A percentile compares a stretch with the other conserved stretches of the same genome.
phyloP scores from a whole-genome alignment of 2,797 vertebrate species.

The Sphenodon punctatus region DNA sequence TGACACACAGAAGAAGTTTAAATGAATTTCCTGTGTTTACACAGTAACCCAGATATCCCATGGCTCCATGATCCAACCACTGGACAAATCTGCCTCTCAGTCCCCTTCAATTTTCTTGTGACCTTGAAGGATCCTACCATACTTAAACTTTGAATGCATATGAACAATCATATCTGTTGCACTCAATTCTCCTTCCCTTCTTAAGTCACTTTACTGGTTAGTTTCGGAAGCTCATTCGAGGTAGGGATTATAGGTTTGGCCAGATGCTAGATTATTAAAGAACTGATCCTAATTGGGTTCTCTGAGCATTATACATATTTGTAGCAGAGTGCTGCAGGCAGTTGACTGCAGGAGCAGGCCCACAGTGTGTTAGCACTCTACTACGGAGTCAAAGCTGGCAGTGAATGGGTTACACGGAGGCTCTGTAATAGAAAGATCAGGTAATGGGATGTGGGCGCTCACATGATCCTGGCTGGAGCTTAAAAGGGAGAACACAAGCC shows the following conservation, averaged over 20 bases:
- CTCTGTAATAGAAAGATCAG: no score
- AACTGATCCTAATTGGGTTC: not conserved
- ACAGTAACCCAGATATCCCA: not conserved
- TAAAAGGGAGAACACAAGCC: no score
- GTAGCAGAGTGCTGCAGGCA: not conserved
- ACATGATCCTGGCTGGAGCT: no score
- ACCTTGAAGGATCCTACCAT: not conserved
- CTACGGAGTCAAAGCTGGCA: no score
- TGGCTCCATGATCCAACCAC: accelerated
- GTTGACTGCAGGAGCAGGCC: no score
- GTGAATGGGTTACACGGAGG: no score
- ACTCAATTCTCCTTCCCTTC: not conserved
- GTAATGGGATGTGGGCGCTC: no score
- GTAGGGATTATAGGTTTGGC: not conserved
- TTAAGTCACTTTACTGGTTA: not conserved
- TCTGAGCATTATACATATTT: not conserved
- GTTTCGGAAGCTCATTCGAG: not conserved
- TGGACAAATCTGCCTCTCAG: not conserved
- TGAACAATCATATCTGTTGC: not conserved
- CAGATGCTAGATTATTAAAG: not conserved
- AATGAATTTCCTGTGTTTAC: not conserved
- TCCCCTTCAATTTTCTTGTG: not conserved
- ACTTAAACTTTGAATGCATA: not conserved
- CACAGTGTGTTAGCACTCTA: no score
- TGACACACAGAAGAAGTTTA: not conserved